Base-by-base conservation (phyloP, 2,797 vertebrate species). In the Sebastes elongatus region DNA sequence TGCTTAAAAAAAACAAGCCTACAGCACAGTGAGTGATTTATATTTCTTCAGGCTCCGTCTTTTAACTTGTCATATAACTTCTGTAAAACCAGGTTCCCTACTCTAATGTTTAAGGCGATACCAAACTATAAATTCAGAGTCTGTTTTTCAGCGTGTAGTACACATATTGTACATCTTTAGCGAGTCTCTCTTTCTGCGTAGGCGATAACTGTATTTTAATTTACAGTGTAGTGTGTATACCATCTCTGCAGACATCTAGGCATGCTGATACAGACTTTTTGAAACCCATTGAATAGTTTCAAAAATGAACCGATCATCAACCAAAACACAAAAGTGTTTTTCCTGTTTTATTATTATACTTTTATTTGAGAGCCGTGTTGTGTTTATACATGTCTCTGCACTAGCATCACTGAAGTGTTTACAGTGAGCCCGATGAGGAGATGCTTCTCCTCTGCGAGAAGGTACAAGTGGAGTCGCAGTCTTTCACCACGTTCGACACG, bases 401-500 rank as follows among this genome's bases (percentile, higher is more conserved):
- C 63, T 16, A 28, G 81, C 75, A 62, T 63, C 46, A 18, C 64
- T 85, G 10, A 74, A 86, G 64, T 63, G 71, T 59, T 49, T 67
- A 55, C 59, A 72, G 65, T 49, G 74, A 75, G 76, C 55, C 52
- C 30, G 69, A 62, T 46, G 82, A 84, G 74, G 78, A 77, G 85
- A 81, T 46, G 61, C 76, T 80, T 74, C 81, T 83, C 57, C 62
- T 78, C 74, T 56, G 74, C 0, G 20, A 57, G 72, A 78, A 74
- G 60, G 75, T 68, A 81, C 57, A 82, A 89, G 89, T 90, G 85
- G 85, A 81, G 86, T 76, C 87, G 57, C 53, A 18, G 71, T 80
- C 62, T 86, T 85, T 85, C 82, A 84, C 63, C 78, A n/a, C 63
- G 76, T 84, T 81, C 76, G 72, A 32, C 82, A 65, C 42, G 63